Base-by-base conservation (phyloP, 2,797 vertebrate genomes). In the Chelon auratus region DNA sequence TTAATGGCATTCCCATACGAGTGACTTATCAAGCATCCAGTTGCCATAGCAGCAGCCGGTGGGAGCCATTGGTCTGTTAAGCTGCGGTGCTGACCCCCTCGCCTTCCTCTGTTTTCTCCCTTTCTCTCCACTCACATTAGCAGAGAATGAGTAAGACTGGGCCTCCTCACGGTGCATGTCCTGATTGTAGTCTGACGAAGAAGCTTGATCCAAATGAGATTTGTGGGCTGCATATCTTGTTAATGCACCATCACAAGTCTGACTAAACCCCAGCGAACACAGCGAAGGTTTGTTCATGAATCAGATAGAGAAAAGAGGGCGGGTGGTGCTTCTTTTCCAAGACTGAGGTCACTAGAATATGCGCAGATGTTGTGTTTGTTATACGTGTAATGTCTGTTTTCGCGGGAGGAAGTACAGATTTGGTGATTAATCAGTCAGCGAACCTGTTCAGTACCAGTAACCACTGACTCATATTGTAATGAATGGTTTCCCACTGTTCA, bases 391-490 rank as follows among this genome's bases (percentile, higher is more conserved):
- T 81, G 30, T 0, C 48, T 78, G 3, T 76, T 70, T 77, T 22
- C 72, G 20, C 40, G 14, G 39, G 53, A 70, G 75, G 76, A 83
- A 75, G 66, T 54, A 17, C 37, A 56, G 37, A 58, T 75, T 58
- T 42, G 40, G 52, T 69, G 55, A 76, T 82, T 68, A 67, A 53
- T 73, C 62, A 61, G 13, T 59, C 48, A 54, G 22, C 20, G 26
- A 40, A 13, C n/a, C 50, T 9, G 76, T 68, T 78, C 52, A 61
- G 47, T 78, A 72, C 78, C 84, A 84, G 78, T 79, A 87, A 87
- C 62, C 72, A 64, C 64, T 87, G 84, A 91, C 67, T 92, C 86
- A 89, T 40, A 76, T 45, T 26, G 20, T 48, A 52, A 72, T 68
- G 59, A 62, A 51, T 20, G 47, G 30, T n/a, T 53, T 54, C 9